phyloP scores from a whole-genome alignment of 2,888 invertebrate species.

The Pseudococcus viburni region DNA sequence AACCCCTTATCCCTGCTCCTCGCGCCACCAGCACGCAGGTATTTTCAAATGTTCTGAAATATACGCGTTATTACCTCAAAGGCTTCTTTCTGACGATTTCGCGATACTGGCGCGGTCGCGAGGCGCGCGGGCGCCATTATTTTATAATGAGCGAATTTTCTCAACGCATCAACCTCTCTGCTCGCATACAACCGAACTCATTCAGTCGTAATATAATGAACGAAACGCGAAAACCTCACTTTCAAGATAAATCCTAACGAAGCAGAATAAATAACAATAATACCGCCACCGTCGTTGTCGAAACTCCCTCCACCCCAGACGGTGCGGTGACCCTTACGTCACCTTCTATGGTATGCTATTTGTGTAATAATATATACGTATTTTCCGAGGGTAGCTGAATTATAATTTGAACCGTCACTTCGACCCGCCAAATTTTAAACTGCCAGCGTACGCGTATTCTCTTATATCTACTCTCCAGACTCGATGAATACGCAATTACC shows the following conservation, averaged over 20 bases:
- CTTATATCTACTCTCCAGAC: background rate
- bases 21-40: background rate
- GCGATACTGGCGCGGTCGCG: background rate
- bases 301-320: background rate
- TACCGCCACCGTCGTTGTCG: background rate
- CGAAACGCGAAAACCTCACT: constrained; percentile 33
- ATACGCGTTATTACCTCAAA: constrained; percentile 18
- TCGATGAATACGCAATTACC: constrained; percentile 7
- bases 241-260: constrained; percentile 32
- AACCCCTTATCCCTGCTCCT: background rate
- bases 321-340: background rate
- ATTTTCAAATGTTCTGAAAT: background rate
- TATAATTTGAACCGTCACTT: constrained; percentile 11
- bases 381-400: background rate
- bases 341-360: background rate
- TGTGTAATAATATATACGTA: constrained; percentile 1
- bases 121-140: background rate
- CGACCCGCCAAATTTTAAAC: background rate
- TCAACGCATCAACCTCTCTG: constrained; percentile 24
- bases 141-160: constrained; percentile 31
- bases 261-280: constrained; percentile 35
- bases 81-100: constrained; percentile 21
- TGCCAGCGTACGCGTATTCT: background rate
- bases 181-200: background rate
- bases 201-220: constrained; percentile 36